Conservation (phyloP, 2,113 vertebrate species). For the Actenoides hombroni region DNA sequence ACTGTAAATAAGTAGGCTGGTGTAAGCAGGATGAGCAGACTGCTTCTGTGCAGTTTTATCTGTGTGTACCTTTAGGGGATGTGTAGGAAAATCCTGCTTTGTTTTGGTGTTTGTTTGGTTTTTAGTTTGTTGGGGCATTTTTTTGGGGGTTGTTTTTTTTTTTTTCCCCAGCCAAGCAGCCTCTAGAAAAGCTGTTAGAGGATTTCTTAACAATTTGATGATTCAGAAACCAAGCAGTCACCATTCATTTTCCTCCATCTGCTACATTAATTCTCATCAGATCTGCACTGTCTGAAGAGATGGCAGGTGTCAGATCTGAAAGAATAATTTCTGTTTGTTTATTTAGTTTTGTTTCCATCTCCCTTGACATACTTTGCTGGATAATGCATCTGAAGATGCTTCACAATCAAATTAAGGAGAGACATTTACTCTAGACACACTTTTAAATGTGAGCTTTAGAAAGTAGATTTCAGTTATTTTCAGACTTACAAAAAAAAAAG, state of each 20-base stretch:
- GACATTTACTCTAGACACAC: background rate
- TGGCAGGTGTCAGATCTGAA: slow-evolving; percentile 55
- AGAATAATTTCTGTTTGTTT: slow-evolving; percentile 20
- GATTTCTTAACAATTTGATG: background rate
- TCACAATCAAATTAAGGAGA: background rate
- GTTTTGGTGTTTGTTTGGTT: background rate
- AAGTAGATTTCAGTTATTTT: background rate
- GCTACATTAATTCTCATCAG: slow-evolving; percentile 67
- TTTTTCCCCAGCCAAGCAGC: background rate
- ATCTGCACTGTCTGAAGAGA: slow-evolving; percentile 7
- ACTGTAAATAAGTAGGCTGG: background rate
- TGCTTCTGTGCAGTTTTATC: background rate
- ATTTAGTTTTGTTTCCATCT: slow-evolving; percentile 47
- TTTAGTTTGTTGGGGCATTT: no score
- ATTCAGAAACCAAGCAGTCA: background rate
- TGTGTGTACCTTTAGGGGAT: background rate
- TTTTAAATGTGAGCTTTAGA: background rate
- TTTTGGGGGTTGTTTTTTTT: background rate
- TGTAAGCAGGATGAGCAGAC: background rate
- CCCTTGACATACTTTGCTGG: background rate
- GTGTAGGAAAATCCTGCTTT: background rate
- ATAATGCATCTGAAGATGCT: slow-evolving; percentile 41
- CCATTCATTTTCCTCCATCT: slow-evolving; percentile 42
- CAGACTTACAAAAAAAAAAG: background rate
- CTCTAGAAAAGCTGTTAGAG: background rate